Evolutionary conservation across 2,113 vertebrate genomes (phyloP).

Genomic region (Pseudopipra pipra): DNA sequence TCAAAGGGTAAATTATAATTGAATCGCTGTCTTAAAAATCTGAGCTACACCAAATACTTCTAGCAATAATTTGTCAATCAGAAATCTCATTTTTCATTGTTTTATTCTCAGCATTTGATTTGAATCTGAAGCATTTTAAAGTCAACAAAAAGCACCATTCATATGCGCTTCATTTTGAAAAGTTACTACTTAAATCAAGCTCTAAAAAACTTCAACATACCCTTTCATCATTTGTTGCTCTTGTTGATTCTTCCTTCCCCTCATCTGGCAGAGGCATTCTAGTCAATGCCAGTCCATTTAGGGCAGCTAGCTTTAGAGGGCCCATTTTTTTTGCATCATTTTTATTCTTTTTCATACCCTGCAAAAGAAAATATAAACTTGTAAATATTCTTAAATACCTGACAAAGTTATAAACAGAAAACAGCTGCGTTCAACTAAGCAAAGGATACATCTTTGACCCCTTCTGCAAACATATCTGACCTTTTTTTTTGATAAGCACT

Average conservation of each 20-base stretch:
- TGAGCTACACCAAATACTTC: neutral
- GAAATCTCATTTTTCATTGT: neutral
- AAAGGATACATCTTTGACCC: neutral
- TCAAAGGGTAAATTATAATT: neutral
- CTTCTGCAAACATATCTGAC: neutral
- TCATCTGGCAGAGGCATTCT: slow-evolving; percentile 83
- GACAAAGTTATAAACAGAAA: neutral
- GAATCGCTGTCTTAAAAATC: neutral
- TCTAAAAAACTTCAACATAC: slow-evolving; percentile 64
- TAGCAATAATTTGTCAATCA: neutral
- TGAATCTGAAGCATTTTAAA: neutral
- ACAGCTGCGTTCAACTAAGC: neutral
- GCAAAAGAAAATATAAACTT: slow-evolving; percentile 28
- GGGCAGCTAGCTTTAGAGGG: slow-evolving; percentile 87
- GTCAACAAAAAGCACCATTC: neutral
- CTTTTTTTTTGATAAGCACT: neutral
- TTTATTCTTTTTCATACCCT: slow-evolving; percentile 94
- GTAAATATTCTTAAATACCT: neutral
- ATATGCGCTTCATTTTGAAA: neutral
- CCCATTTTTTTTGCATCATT: slow-evolving; percentile 90
- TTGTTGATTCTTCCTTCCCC: slow-evolving; percentile 83
- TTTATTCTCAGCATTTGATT: neutral
- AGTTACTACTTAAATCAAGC: neutral
- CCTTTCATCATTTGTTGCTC: slow-evolving; percentile 90
- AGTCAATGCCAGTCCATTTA: slow-evolving; percentile 88